Percentiles rank a stretch among this genome's conserved stretches.
Evolutionary conservation across 2,113 vertebrate genomes (phyloP).

Genomic region (Cavia porcellus): DNA sequence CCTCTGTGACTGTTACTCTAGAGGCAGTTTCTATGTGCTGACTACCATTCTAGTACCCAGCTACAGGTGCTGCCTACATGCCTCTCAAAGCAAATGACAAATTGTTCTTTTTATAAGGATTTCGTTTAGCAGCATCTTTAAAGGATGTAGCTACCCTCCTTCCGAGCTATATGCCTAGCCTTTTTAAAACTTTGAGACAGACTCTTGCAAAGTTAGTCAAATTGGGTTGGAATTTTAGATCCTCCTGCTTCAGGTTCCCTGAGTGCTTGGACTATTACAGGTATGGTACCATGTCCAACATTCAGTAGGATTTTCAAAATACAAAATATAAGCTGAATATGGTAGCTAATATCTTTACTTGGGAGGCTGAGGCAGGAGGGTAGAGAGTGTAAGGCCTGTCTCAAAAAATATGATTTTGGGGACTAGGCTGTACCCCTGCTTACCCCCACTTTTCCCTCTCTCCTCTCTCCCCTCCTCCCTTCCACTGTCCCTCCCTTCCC

Average conservation of each 20-base stretch:
- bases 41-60: neutral
- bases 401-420: constrained; percentile 30
- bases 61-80: neutral
- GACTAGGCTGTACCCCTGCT: neutral
- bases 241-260: neutral
- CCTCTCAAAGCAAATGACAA: neutral
- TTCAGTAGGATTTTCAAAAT: neutral
- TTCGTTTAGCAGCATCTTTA: neutral
- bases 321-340: neutral
- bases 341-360: neutral
- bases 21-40: neutral
- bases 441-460: too few relatives aligned
- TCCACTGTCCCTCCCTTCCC: too few relatives aligned
- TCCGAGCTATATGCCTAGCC: neutral
- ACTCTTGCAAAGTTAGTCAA: neutral
- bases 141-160: neutral
- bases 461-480: too few relatives aligned
- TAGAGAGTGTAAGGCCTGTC: neutral
- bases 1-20: neutral
- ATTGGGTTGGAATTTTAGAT: neutral
- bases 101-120: constrained; percentile 44
- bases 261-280: neutral
- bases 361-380: neutral
- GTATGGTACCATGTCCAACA: neutral
- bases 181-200: neutral